Percentiles rank a stretch among this genome's conserved stretches.
Conservation (phyloP, 2,888 invertebrate species). For the Limnephilus rhombicus region DNA sequence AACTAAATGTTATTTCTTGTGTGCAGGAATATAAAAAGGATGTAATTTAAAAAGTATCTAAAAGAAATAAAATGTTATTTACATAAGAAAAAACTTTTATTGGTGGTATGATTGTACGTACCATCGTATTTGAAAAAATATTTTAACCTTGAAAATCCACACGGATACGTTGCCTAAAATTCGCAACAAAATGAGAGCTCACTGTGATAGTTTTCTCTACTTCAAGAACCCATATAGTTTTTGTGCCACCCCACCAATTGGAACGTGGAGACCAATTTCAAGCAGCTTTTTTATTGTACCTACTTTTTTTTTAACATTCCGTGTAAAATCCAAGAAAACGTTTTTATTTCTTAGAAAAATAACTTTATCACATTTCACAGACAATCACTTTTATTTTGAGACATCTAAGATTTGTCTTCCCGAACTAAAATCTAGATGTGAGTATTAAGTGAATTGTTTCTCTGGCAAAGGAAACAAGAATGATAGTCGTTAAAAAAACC, state of each 20-base stretch:
- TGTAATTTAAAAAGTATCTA: no score
- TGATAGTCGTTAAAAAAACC: conserved; percentile 6
- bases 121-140: no score
- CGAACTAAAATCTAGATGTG: not conserved
- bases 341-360: not conserved
- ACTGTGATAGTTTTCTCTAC: not conserved
- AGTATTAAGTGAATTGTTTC: conserved; percentile 19
- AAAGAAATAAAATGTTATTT: no score
- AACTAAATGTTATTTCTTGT: no score
- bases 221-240: not conserved
- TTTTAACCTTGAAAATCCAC: not conserved
- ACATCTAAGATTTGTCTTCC: not conserved
- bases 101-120: no score
- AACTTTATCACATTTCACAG: not conserved
- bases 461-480: conserved; percentile 17
- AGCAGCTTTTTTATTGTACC: not conserved
- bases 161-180: not conserved
- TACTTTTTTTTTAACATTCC: not conserved
- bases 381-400: not conserved
- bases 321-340: not conserved
- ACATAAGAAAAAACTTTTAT: no score
- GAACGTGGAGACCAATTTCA: not conserved
- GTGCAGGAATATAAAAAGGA: no score
- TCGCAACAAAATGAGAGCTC: not conserved
- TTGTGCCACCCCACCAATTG: not conserved